These are phyloP conservation scores for Ammodytes marinus DNA, from an alignment of 2,113 vertebrate genomes.

Conservation along the genomic window DNA sequence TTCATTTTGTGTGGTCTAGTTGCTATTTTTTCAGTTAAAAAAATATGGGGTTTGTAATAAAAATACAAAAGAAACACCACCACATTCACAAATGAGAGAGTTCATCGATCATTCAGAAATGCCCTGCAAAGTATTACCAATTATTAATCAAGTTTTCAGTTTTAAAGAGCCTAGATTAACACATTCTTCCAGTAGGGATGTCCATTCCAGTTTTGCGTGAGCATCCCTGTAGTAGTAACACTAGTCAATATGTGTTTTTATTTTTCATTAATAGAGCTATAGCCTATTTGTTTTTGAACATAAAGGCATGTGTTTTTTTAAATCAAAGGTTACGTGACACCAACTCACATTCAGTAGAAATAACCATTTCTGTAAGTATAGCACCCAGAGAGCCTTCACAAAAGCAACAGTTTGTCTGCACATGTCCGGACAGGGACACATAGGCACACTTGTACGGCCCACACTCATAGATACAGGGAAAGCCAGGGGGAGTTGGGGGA, in stretches of 20 bases:
- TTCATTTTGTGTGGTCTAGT: slow-evolving; percentile 40
- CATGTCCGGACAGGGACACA: slow-evolving; percentile 15
- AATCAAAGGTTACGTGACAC: background rate
- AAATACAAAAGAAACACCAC: background rate
- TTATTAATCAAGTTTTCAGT: background rate
- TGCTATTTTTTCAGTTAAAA: background rate
- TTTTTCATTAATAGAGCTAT: background rate
- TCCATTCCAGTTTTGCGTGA: too few species aligned
- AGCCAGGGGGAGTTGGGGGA: slow-evolving; percentile 7
- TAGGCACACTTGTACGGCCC: slow-evolving; percentile 13
- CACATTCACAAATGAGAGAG: background rate
- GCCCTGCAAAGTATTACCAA: too few species aligned
- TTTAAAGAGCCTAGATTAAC: background rate
- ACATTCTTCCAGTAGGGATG: background rate
- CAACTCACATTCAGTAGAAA: background rate
- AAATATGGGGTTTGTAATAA: background rate
- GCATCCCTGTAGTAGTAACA: background rate
- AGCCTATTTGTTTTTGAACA: too few species aligned
- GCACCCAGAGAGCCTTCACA: background rate
- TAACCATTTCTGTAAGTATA: background rate
- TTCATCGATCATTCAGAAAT: background rate
- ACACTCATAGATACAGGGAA: slow-evolving; percentile 25
- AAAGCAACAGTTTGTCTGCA: slow-evolving; percentile 24
- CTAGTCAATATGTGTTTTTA: background rate
- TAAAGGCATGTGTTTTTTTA: too few species aligned